phyloP scores from a whole-genome alignment of 2,888 invertebrate genomes.

The Troides aeacus region DNA sequence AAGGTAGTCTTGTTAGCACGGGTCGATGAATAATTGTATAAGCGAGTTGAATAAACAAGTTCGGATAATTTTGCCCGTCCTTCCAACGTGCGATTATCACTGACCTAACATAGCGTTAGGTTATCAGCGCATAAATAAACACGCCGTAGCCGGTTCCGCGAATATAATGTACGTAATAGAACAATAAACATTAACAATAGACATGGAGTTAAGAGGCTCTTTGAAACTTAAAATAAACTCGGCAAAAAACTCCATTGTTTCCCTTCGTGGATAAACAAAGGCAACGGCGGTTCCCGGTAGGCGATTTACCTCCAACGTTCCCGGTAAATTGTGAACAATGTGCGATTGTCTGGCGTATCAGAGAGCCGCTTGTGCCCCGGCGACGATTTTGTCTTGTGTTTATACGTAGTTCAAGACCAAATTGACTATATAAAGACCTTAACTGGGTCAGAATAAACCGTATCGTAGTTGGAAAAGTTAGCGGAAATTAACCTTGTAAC shows the following conservation, averaged over 20 bases:
- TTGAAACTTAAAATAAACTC: conserved; percentile 48
- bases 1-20: too few relatives aligned
- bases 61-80: too few relatives aligned
- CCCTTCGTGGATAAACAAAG: conserved; percentile 62
- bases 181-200: conserved; percentile 55
- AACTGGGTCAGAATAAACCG: too few relatives aligned
- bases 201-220: conserved; percentile 38
- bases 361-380: conserved; percentile 6
- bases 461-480: too few relatives aligned
- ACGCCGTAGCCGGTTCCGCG: conserved; percentile 21
- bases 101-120: conserved; percentile 22
- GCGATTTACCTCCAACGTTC: conserved; percentile 51
- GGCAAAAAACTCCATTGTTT: conserved; percentile 62
- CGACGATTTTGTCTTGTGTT: background rate
- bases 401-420: background rate
- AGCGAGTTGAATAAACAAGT: too few relatives aligned
- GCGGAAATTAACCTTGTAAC: too few relatives aligned
- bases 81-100: conserved; percentile 5
- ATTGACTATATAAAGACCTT: background rate
- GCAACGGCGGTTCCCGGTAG: conserved; percentile 56
- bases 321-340: conserved; percentile 64
- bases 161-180: conserved; percentile 39
- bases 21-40: too few relatives aligned
- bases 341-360: conserved; percentile 47
- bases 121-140: conserved; percentile 14